These are phyloP conservation scores for Aldrovandia affinis DNA, from an alignment of 2,797 vertebrate genomes.

Conservation along the genomic window DNA sequence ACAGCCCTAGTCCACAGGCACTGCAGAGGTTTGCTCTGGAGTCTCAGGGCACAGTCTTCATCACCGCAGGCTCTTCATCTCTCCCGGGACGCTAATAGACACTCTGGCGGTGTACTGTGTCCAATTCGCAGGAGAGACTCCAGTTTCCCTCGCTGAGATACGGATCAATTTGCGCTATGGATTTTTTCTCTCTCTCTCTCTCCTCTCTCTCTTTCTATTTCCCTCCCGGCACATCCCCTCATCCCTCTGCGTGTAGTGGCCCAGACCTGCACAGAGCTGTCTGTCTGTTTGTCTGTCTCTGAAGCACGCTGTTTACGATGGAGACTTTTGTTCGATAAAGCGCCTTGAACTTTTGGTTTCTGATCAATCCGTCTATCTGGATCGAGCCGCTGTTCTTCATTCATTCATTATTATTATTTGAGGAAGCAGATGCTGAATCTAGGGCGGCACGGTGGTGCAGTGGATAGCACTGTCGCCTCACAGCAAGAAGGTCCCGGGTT, in stretches of 20 bases:
- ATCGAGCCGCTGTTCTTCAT: too few relatives aligned
- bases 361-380: too few relatives aligned
- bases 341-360: neutral
- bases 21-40: too few relatives aligned
- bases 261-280: neutral
- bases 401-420: too few relatives aligned
- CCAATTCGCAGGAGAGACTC: slow-evolving; percentile 2
- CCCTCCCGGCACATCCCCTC: neutral
- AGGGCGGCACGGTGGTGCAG: too few relatives aligned
- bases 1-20: too few relatives aligned
- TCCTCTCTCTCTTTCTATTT: neutral
- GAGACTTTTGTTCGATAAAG: neutral
- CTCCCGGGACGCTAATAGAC: neutral
- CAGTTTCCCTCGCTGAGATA: neutral
- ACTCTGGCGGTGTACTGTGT: neutral
- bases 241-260: neutral
- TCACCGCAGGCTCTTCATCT: too few relatives aligned
- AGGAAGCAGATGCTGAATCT: too few relatives aligned
- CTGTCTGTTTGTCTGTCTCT: neutral
- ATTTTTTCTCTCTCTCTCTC: neutral
- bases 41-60: neutral
- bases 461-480: too few relatives aligned
- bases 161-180: slow-evolving; percentile 5
- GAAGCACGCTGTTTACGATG: neutral
- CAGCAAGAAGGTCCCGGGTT: too few relatives aligned